Percentiles rank a stretch among this genome's conserved stretches.
Conservation (phyloP, 2,113 vertebrate genomes). For the Glaucomys volans region DNA sequence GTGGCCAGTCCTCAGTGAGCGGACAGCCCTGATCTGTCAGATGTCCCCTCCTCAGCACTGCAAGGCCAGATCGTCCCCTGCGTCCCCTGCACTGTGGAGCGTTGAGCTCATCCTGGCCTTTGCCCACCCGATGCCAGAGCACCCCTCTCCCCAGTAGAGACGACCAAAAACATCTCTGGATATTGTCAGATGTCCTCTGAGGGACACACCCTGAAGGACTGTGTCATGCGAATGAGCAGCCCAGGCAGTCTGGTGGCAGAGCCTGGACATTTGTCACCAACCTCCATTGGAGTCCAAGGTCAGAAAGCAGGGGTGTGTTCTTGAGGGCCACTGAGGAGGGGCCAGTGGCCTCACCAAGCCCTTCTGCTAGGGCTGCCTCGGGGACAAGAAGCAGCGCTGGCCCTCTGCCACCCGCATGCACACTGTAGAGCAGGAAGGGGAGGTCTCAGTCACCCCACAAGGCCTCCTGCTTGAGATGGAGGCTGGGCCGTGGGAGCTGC, state of each 20-base stretch:
- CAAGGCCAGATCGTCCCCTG: not conserved
- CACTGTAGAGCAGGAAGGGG: not conserved
- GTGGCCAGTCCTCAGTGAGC: not conserved
- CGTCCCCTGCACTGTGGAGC: not conserved
- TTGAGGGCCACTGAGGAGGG: not conserved
- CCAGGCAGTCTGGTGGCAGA: not conserved
- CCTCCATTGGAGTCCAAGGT: not conserved
- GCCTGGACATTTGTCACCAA: rapidly evolving
- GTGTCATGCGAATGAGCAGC: not conserved
- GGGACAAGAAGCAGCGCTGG: too few species aligned
- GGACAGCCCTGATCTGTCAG: not conserved
- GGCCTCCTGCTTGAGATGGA: not conserved
- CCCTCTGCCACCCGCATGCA: not conserved
- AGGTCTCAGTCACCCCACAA: rapidly evolving
- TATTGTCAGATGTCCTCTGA: not conserved
- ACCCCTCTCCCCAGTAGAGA: not conserved
- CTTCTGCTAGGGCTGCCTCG: too few species aligned
- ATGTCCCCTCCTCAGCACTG: not conserved
- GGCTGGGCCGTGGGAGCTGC: not conserved
- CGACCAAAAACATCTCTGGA: not conserved
- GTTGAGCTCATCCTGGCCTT: not conserved
- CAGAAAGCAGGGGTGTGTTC: not conserved
- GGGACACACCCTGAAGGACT: not conserved
- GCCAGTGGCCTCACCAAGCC: not conserved
- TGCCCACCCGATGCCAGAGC: not conserved